Percentiles rank a stretch among this genome's conserved stretches.
These are phyloP conservation scores for Drosophila nasuta DNA, from an alignment of 1,140 invertebrate species.

Conservation along the genomic window DNA sequence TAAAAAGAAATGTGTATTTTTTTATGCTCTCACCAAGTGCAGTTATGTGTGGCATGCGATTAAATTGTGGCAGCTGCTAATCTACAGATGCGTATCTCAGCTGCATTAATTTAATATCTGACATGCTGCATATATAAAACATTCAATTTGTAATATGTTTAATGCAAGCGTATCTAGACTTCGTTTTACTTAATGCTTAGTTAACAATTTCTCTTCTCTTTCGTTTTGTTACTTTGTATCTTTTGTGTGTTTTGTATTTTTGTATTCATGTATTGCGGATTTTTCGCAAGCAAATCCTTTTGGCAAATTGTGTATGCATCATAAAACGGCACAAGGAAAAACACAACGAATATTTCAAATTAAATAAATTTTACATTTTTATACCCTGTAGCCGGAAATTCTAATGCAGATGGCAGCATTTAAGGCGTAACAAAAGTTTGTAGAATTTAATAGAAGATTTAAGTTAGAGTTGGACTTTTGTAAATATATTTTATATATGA, in stretches of 20 bases:
- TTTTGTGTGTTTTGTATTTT: constrained; percentile 12
- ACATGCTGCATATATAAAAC: background rate
- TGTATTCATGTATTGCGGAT: constrained; percentile 55
- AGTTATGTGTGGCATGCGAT: constrained; percentile 12
- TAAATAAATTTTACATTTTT: constrained; percentile 74
- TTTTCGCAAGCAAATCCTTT: constrained; percentile 68
- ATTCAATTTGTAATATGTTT: background rate
- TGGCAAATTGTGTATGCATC: constrained; percentile 73
- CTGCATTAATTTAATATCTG: background rate
- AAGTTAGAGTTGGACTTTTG: no score
- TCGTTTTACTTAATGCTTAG: background rate
- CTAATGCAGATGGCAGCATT: background rate
- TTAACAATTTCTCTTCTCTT: constrained; percentile 24
- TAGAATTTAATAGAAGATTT: background rate
- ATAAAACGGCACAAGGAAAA: constrained; percentile 49
- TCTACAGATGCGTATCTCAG: background rate
- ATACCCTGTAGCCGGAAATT: constrained; percentile 24
- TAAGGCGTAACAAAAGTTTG: background rate
- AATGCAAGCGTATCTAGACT: background rate
- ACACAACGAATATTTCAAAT: constrained; percentile 59
- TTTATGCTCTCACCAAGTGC: constrained; percentile 13
- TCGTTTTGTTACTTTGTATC: constrained; percentile 16
- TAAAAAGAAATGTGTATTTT: background rate
- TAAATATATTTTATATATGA: no score
- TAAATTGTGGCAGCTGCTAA: constrained; percentile 1